Conservation (phyloP, 2,797 vertebrate species). For the Cephalopachus bancanus region DNA sequence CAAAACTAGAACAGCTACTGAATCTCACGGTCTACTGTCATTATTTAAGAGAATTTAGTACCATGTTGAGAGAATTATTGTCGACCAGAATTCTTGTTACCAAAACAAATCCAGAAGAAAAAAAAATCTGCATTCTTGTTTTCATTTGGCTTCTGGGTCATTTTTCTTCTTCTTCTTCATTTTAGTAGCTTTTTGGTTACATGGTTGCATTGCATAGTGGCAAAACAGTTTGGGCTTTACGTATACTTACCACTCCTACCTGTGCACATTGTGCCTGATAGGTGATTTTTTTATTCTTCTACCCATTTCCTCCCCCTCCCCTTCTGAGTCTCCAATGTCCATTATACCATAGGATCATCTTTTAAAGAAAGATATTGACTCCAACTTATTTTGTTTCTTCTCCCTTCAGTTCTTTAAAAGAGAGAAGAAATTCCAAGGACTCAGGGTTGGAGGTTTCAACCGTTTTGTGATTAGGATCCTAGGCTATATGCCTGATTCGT, state of each 20-base stretch:
- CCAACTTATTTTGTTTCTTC: background rate
- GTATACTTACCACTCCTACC: no score
- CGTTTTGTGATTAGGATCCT: background rate
- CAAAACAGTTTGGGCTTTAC: no score
- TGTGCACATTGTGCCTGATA: no score
- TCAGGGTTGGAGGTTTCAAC: background rate
- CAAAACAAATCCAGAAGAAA: constrained; percentile 47
- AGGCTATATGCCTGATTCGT: constrained; percentile 49
- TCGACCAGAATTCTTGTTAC: constrained; percentile 61
- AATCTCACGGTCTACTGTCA: background rate
- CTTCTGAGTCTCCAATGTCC: no score
- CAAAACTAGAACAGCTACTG: constrained; percentile 45
- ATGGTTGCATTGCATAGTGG: no score
- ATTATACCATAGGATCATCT: background rate
- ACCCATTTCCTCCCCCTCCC: no score
- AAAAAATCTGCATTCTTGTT: background rate
- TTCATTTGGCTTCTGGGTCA: constrained; percentile 34
- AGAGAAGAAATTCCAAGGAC: constrained; percentile 33
- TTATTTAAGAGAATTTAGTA: constrained; percentile 59
- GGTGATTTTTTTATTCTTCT: no score
- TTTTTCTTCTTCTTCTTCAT: no score
- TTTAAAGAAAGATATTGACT: constrained; percentile 25
- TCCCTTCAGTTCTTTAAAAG: constrained; percentile 41
- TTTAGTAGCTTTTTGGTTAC: no score
- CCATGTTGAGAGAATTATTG: constrained; percentile 54